phyloP scores from a whole-genome alignment of 2,113 vertebrate genomes.

The Oxyruncus cristatus region DNA sequence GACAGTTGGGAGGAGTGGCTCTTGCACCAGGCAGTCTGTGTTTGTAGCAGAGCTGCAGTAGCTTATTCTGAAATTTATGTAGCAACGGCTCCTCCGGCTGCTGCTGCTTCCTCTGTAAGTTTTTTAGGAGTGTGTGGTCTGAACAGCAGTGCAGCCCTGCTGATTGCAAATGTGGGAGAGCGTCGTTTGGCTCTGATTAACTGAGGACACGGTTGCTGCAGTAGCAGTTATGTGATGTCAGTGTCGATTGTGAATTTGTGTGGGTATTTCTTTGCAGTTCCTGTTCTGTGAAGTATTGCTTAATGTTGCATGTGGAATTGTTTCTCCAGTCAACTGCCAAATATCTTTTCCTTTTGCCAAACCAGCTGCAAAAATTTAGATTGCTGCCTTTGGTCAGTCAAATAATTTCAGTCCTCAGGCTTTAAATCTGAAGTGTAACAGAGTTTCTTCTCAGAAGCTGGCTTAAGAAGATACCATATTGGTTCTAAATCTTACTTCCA shows the following conservation, averaged over 20 bases:
- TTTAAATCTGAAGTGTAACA: neutral
- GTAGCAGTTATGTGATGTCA: neutral
- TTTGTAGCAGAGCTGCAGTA: neutral
- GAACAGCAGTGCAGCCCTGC: neutral
- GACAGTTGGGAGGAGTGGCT: neutral
- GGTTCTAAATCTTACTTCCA: neutral
- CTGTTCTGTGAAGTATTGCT: neutral
- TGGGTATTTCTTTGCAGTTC: neutral
- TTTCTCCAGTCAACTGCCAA: neutral
- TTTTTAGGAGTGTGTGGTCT: neutral
- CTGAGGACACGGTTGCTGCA: neutral
- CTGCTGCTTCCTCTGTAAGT: neutral
- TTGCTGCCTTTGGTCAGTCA: neutral
- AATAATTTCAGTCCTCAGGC: neutral
- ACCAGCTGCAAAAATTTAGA: neutral
- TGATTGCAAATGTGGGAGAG: neutral
- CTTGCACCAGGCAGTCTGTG: neutral
- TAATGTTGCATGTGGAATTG: neutral
- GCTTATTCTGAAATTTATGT: neutral
- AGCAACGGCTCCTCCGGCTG: neutral
- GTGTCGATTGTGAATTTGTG: neutral
- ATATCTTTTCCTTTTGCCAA: neutral
- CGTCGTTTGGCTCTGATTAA: rapidly evolving
- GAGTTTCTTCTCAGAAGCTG: neutral
- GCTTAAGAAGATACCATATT: neutral